Percentiles rank a stretch among this genome's conserved stretches.
phyloP scores from a whole-genome alignment of 2,797 vertebrate species.

The Arctocebus calabarensis region DNA sequence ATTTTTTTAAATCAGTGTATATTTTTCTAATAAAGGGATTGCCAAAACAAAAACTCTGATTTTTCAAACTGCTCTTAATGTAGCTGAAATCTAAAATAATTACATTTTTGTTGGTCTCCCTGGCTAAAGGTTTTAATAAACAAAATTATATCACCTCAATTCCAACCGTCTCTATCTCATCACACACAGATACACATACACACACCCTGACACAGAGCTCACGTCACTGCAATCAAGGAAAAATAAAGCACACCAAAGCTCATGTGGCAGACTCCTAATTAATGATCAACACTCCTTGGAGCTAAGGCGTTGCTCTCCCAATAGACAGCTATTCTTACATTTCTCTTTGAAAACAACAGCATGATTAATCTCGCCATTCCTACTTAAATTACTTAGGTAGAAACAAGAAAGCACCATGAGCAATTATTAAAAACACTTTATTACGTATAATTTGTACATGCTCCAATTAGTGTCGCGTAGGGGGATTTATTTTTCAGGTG shows the following conservation, averaged over 20 bases:
- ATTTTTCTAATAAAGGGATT: constrained; percentile 18
- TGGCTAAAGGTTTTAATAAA: constrained; percentile 8
- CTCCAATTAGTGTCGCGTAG: constrained; percentile 52
- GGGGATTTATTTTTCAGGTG: constrained; percentile 59
- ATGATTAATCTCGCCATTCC: constrained; percentile 59
- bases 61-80: constrained; percentile 38
- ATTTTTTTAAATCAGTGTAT: neutral
- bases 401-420: constrained; percentile 36
- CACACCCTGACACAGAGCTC: neutral
- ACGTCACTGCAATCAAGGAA: neutral
- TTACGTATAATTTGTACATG: constrained; percentile 78
- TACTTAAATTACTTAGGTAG: constrained; percentile 24
- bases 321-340: constrained; percentile 60
- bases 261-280: constrained; percentile 59
- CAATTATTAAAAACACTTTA: constrained; percentile 76
- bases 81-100: neutral
- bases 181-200: neutral
- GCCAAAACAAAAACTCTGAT: constrained; percentile 23
- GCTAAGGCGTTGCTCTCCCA: constrained; percentile 44
- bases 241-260: neutral
- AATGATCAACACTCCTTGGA: constrained; percentile 58
- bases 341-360: constrained; percentile 75
- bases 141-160: neutral
- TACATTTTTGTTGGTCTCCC: constrained; percentile 19
- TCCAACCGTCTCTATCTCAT: neutral